phyloP scores from a whole-genome alignment of 2,113 vertebrate genomes.

The Protomyctophum bolini region DNA sequence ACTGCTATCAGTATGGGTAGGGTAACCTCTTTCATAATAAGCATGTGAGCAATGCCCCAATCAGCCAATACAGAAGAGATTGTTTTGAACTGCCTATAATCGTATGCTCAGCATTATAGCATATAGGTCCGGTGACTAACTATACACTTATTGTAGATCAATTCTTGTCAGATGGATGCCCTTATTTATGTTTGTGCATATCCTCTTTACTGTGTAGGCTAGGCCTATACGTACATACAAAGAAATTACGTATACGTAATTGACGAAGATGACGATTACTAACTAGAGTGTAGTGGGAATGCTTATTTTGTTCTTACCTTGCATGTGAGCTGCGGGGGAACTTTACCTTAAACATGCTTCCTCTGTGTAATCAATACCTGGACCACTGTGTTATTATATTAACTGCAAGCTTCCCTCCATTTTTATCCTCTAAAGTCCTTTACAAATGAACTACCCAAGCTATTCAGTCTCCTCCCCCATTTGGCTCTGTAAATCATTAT shows the following conservation, averaged over 20 bases:
- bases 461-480: conserved; percentile 54
- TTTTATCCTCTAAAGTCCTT: conserved; percentile 70
- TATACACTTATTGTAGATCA: conserved; percentile 63
- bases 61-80: conserved; percentile 66
- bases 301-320: conserved; percentile 45
- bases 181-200: conserved; percentile 31
- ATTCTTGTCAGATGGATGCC: conserved; percentile 63
- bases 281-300: conserved; percentile 29
- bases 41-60: conserved; percentile 55
- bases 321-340: conserved; percentile 32
- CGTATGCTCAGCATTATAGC: conserved; percentile 63
- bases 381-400: conserved; percentile 68
- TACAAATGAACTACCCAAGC: conserved; percentile 65
- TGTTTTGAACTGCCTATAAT: conserved; percentile 57
- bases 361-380: conserved; percentile 71
- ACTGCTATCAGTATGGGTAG: conserved; percentile 22
- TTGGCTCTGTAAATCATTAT: conserved; percentile 67
- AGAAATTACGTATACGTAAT: background rate
- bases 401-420: conserved; percentile 60
- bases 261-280: conserved; percentile 13
- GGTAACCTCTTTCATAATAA: conserved; percentile 39
- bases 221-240: background rate
- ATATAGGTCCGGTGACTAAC: conserved; percentile 44
- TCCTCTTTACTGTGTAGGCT: conserved; percentile 25
- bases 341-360: conserved; percentile 49